phyloP scores from a whole-genome alignment of 2,888 invertebrate species.

The Chesias legatella region DNA sequence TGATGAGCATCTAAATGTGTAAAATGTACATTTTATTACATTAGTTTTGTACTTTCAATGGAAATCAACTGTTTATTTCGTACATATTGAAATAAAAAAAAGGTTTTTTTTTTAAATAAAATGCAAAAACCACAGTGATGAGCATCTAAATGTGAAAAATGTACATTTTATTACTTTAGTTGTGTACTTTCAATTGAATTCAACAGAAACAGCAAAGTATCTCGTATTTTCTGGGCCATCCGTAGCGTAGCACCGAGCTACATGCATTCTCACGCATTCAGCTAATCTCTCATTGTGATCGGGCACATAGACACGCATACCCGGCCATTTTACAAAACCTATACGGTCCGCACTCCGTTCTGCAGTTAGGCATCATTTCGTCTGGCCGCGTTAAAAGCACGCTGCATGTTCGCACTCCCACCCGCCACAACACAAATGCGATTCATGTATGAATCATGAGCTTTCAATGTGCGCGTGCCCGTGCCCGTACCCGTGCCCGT shows the following conservation, averaged over 20 bases:
- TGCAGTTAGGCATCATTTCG: conserved; percentile 76
- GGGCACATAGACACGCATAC: conserved; percentile 67
- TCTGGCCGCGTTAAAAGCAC: conserved; percentile 76
- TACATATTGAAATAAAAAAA: too few relatives aligned
- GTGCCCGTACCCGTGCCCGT: conserved; percentile 70
- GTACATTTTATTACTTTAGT: too few relatives aligned
- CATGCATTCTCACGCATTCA: conserved; percentile 76
- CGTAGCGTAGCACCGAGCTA: conserved; percentile 60
- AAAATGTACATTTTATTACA: too few relatives aligned
- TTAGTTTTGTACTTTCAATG: neutral
- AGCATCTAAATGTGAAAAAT: too few relatives aligned
- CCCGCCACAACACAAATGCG: conserved; percentile 69
- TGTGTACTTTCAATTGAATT: conserved; percentile 5
- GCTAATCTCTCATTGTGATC: conserved; percentile 76
- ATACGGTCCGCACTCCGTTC: conserved; percentile 63
- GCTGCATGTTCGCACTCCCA: conserved; percentile 80
- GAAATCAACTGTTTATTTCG: too few relatives aligned
- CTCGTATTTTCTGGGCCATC: conserved; percentile 69
- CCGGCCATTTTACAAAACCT: conserved; percentile 73
- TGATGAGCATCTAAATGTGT: too few relatives aligned
- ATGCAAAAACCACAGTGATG: too few relatives aligned
- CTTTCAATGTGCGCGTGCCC: conserved; percentile 58
- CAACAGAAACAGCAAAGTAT: conserved; percentile 8
- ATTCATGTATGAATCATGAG: conserved; percentile 67
- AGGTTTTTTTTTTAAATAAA: too few relatives aligned